Conservation (phyloP, 2,113 vertebrate species). For the Phoenicopterus ruber region DNA sequence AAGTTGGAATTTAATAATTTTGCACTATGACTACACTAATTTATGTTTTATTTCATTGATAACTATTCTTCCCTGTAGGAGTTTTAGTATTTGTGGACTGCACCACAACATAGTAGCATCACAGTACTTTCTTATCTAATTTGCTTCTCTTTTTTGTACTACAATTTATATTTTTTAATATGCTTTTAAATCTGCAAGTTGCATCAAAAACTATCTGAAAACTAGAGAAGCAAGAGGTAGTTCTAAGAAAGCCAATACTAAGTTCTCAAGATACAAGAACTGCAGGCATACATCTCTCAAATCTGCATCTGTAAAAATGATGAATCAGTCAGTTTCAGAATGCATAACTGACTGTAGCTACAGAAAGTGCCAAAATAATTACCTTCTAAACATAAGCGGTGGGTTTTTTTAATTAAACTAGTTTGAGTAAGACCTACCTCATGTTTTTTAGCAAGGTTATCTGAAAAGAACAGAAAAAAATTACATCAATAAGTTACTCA, state of each 20-base stretch:
- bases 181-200: neutral
- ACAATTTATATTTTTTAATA: neutral
- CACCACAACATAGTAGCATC: neutral
- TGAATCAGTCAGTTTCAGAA: neutral
- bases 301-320: neutral
- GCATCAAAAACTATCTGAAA: neutral
- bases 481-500: neutral
- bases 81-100: neutral
- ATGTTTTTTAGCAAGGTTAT: slow-evolving; percentile 79
- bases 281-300: neutral
- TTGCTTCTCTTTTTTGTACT: neutral
- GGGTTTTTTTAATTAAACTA: neutral
- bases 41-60: neutral
- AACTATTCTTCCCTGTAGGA: neutral
- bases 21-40: neutral
- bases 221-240: neutral
- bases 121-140: neutral
- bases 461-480: slow-evolving; percentile 71
- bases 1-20: neutral
- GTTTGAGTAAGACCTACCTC: slow-evolving; percentile 77
- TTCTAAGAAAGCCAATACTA: neutral
- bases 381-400: neutral
- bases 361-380: neutral
- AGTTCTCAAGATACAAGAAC: neutral
- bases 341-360: neutral